Evolutionary conservation across 2,797 vertebrate species (phyloP), one percentile per base, ranked within the genome.

Genomic region (Melanotaenia nigrans): DNA sequence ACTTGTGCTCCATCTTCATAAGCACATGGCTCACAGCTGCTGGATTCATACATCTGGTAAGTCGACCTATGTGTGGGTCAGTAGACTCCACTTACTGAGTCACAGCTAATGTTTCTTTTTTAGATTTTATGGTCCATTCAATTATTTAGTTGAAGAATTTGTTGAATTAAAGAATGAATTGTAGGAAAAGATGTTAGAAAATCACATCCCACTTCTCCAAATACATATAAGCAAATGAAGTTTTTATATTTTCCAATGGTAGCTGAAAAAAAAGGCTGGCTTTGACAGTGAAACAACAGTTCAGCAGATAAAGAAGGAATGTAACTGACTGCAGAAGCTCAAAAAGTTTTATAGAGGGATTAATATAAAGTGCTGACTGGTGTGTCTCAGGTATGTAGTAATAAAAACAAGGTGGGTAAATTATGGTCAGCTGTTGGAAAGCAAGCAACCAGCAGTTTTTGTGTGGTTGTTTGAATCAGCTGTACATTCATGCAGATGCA

Each of bases 41-140:
- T n/a, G 98, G 97, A 68, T 99, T 99, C 94, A 99, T 99, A 93
- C 97, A 99, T 93, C 92, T 99, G 96, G 98, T 99, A 84, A 97
- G 98, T 96, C 69, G 36, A 69, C 42, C 71, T 40, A 61, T 61
- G 53, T 51, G 10, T 61, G 0, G 20, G 49, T 33, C 61, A 14
- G 12, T 24, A 40, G 51, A 35, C 51, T 77, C 53, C 8, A 18
- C 7, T 28, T 53, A 25, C 22, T 53, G 51, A 13, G 22, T 24
- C 51, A 53, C 45, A 4, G n/a, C 20, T 49, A 8, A 49, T 49
- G 8, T 7, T 9, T 49, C 22, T 20, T 7, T 49, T 7, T 49
- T 8, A 18, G 14, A n/a, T 47, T 47, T n/a, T 49, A 22, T 49
- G 22, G 20, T n/a, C 45, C 45, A 22, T 20, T n/a, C 7, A n/a